Base-by-base conservation (phyloP, 1,140 invertebrate genomes). In the Oreohelix idahoensis region DNA sequence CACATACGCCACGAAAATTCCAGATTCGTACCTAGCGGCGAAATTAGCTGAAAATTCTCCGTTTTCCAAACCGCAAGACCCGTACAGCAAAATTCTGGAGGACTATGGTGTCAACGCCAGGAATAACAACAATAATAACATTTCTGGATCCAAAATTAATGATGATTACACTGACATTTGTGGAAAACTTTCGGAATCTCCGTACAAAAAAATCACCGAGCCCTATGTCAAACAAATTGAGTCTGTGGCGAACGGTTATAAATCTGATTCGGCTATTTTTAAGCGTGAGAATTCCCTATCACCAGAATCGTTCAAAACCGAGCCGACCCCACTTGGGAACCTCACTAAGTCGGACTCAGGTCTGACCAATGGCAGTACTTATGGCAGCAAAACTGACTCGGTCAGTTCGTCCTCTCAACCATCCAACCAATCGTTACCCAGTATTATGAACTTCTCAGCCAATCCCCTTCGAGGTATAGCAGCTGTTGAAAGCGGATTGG, bases 221-320 rank as follows among this genome's bases (percentile, higher is more conserved):
- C 51, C 79, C n/a, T 80, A 80, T 38, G 77, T 42, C 58, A 80
- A 80, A n/a, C 79, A 70, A 26, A 71, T 80, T 17, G 79, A 80
- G 32, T 49, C 63, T 8, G 39, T 80, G 2, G 29, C 79, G 2
- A 80, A 80, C 42, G 79, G 79, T 5, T 80, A 80, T 39, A 80
- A 80, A 49, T 32, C 69, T 0, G 79, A 80, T n/a, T 2, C 39
- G 42, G 35, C 15, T 36, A 39, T 53, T 11, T 71, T 79, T n/a
- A 79, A 79, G n/a, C 51, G 66, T 20, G 77, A 79, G 29, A 66
- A 63, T 11, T 66, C 77, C 32, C 58, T 39, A 1, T 71, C 63
- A 0, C 63, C 69, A 26, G 63, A 32, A 38, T 53, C 32, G 0
- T 80, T 38, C 58, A 80, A 71, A 51, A 49, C 39, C 0, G 79